These are phyloP conservation scores for Carassius carassius DNA, from an alignment of 2,113 vertebrate species.

Conservation along the genomic window DNA sequence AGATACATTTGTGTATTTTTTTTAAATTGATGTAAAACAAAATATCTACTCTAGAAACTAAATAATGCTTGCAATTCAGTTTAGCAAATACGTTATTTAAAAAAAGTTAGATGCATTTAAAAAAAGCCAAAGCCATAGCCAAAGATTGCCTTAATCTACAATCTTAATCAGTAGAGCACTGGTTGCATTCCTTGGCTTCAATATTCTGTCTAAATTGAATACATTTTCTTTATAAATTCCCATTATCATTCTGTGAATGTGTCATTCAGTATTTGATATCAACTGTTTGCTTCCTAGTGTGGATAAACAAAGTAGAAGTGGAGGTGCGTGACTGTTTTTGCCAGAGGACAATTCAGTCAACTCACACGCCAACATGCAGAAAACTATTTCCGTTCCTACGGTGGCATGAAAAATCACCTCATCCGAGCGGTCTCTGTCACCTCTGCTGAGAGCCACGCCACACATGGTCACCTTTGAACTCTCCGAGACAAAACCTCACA, in stretches of 20 bases:
- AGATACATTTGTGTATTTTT: too few relatives aligned
- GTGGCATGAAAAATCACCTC: constrained; percentile 44
- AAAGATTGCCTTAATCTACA: background rate
- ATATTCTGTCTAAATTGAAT: background rate
- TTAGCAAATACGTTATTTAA: background rate
- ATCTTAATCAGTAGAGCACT: background rate
- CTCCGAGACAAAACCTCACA: constrained; percentile 46
- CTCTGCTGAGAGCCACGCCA: constrained; percentile 52
- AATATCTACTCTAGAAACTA: too few relatives aligned
- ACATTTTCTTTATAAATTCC: background rate
- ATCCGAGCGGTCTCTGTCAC: constrained; percentile 44
- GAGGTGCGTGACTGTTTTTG: background rate
- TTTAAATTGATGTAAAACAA: too few relatives aligned
- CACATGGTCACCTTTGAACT: constrained; percentile 68
- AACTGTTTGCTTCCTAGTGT: background rate
- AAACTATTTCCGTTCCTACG: constrained; percentile 28
- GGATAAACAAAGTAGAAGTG: constrained; percentile 9
- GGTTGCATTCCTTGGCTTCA: background rate
- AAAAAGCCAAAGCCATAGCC: too few relatives aligned
- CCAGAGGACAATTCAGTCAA: constrained; percentile 14
- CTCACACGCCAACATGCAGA: background rate
- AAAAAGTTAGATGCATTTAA: too few relatives aligned
- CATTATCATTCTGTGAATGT: background rate
- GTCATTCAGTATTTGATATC: background rate
- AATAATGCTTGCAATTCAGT: background rate